Conservation (phyloP, 1,140 invertebrate genomes). For the Eupristina koningsbergeri region DNA sequence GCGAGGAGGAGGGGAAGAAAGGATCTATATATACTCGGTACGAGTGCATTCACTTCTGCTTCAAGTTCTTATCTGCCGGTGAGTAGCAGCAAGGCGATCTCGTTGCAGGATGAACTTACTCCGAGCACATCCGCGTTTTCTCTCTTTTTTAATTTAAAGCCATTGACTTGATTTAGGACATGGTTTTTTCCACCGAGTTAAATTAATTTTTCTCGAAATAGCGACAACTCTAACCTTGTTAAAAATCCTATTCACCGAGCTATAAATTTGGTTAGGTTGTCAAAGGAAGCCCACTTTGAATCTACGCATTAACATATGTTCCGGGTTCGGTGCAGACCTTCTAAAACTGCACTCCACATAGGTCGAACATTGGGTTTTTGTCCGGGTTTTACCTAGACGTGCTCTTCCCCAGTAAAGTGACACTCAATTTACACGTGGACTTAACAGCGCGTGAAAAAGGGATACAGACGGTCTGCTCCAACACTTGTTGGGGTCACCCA, state of each 20-base stretch:
- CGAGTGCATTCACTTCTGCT: background rate
- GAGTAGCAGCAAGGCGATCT: background rate
- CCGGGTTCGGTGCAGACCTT: no score
- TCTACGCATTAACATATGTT: no score
- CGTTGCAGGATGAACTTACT: conserved; percentile 33
- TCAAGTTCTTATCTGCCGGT: background rate
- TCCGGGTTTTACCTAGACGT: background rate
- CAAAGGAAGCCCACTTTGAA: no score
- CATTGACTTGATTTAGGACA: background rate
- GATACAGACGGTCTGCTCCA: background rate
- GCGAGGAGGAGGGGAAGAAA: background rate
- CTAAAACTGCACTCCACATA: no score
- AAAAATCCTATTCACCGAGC: no score
- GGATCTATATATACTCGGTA: background rate
- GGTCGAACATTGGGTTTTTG: no score
- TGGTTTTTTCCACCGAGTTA: no score
- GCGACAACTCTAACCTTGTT: no score
- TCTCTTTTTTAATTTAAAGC: background rate
- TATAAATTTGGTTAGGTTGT: no score
- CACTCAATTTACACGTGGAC: background rate
- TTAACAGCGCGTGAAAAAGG: no score
- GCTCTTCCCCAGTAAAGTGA: background rate
- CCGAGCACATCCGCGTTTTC: background rate
- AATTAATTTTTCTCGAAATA: no score
- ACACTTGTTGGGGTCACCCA: background rate